Conservation (phyloP, 2,888 invertebrate species). For the Ramazzottius varieornatus region DNA sequence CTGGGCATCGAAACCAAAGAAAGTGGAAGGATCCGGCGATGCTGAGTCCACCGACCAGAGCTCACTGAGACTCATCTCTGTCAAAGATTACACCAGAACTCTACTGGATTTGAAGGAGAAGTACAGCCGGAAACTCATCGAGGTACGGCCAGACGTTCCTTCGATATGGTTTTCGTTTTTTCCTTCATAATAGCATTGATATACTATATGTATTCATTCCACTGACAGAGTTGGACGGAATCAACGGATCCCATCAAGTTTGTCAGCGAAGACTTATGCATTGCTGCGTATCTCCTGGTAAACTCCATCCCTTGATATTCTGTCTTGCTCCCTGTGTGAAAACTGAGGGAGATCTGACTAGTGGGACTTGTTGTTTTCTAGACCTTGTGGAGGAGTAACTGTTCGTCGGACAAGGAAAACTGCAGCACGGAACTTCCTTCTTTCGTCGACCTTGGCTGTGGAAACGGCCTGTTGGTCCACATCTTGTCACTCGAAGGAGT, state of each 20-base stretch:
- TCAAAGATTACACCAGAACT: neutral
- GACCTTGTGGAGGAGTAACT: neutral
- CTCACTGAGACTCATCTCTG: neutral
- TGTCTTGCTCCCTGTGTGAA: neutral
- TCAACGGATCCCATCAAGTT: neutral
- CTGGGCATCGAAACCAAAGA: neutral
- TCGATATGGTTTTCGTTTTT: too few species aligned
- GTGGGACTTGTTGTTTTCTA: neutral
- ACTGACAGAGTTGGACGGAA: neutral
- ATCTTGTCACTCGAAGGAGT: conserved; percentile 55
- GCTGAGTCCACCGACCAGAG: neutral
- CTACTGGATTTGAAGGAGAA: neutral
- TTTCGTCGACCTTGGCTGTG: conserved; percentile 87
- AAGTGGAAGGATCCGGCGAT: neutral
- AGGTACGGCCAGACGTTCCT: neutral
- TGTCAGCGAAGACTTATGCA: neutral
- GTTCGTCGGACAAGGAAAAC: conserved; percentile 22
- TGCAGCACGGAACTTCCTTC: conserved; percentile 26
- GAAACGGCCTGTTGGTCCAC: conserved; percentile 75
- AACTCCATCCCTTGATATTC: neutral
- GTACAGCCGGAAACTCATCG: neutral
- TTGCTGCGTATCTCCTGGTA: neutral
- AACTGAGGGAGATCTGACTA: too few species aligned
- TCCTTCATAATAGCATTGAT: neutral
- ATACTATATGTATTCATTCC: neutral